Evolutionary conservation across 2,888 invertebrate genomes (phyloP), one percentile per base, ranked within the genome.

Genomic region (Hypomecis atomaria): DNA sequence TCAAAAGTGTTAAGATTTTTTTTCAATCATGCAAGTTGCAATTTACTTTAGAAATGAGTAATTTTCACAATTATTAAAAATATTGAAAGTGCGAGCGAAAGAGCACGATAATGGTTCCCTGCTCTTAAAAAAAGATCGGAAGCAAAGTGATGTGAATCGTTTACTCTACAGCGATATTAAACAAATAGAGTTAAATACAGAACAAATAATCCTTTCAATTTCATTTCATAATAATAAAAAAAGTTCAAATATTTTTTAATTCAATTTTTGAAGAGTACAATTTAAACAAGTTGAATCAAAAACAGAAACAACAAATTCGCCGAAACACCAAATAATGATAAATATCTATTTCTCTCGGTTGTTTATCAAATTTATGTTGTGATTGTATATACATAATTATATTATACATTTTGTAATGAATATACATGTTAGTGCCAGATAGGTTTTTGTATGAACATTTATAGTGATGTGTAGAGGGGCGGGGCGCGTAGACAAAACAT

Each of bases 351-450:
- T 85, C 84, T 87, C 87, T 92, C 84, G 91, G 91, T 92, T 92
- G 91, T 91, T 91, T 87, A 87, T 87, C 85, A 89, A 88, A 87
- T 89, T 92, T 91, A 90, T 82, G 91, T 92, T 91, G 92, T 92
- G 91, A 92, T 88, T 89, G 90, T 92, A 89, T 88, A 90, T 90
- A 90, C 82, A 89, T 87, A 60, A 71, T 81, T 79, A 87, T 87
- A 89, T 86, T 91, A 90, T 92, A 92, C 90, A 89, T 92, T 92
- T 92, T 92, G 86, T 92, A 92, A 89, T 87, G 83, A 83, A 86
- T 89, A 91, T 92, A 92, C 92, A 91, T 90, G 87, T 88, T 90
- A 91, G 92, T 91, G 91, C 88, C 91, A 90, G 92, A 87, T 90
- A 90, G 88, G 87, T 82, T 90, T 89, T 91, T 92, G 89, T 91